Evolutionary conservation across 1,140 invertebrate genomes (phyloP), one percentile per base, ranked within the genome.

Genomic region (Nebria ingens): DNA sequence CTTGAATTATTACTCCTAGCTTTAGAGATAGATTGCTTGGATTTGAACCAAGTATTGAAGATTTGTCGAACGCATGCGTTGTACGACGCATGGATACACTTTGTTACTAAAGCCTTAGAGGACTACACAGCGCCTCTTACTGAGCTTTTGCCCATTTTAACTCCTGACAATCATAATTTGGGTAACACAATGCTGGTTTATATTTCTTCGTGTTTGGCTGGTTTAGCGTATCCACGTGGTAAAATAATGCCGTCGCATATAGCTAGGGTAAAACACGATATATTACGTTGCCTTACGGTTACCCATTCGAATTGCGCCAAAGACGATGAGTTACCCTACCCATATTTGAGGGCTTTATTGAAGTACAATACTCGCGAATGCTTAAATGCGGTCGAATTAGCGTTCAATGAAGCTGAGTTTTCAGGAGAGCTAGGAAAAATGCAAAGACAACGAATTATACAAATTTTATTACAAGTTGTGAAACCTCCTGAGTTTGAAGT

Each of bases 171-270:
- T 62, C 73, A 75, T 42, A 74, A 73, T 63, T 70, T 91, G 19
- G 96, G 95, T 15, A 95, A 95, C 64, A 91, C 93, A 62, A 73
- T 98, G 54, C 71, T 99, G 52, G 87, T 98, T 11, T 97, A 96
- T 67, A 79, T 88, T 38, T 94, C 92, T 54, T 95, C 93, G 65
- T 97, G 94, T 68, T 76, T 99, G 59, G 88, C 89, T 19, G 96
- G 95, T 1, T 77, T 91, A 56, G 86, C 86, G 1, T 97, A 94
- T 76, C 94, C 91, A 1, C 82, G 82, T 38, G 92, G 93, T 12
- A 80, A 90, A 64, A 83, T 97, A 60, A 83, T 87, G 1, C 71
- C 74, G 6, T 81, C 89, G 60, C 73, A 81, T 55, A 75, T 81
- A 21, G 77, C 81, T 29, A 83, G 79, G 60, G 85, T 91, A 0